Percentiles rank a stretch among this genome's conserved stretches.
Conservation (phyloP, 2,888 invertebrate species). For the Acanthococcus lagerstroemiae region DNA sequence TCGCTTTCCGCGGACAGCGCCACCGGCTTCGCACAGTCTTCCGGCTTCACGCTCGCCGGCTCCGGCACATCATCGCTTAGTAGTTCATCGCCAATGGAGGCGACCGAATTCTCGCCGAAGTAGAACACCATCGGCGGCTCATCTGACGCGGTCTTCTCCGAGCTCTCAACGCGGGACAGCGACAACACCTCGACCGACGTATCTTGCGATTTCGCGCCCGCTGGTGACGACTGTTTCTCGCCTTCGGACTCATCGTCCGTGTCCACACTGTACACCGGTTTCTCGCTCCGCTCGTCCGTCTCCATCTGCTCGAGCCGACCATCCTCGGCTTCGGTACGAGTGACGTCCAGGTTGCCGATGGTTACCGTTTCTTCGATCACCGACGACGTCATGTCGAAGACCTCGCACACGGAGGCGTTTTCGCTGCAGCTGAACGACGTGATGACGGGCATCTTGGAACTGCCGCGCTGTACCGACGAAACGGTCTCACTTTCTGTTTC, state of each 20-base stretch:
- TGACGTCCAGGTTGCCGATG: not conserved
- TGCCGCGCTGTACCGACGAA: no score
- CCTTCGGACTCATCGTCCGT: not conserved
- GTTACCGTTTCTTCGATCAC: constrained; percentile 13
- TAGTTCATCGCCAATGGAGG: constrained; percentile 12
- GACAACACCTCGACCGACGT: not conserved
- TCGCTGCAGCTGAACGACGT: not conserved
- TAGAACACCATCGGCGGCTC: constrained; percentile 21
- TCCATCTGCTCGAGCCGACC: no score
- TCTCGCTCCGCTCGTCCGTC: not conserved
- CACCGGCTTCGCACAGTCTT: not conserved
- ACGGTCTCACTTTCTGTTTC: not conserved
- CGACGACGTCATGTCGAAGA: constrained; percentile 8
- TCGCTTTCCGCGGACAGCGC: not conserved
- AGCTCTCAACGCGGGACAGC: not conserved
- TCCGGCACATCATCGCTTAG: not conserved
- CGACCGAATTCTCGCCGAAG: constrained; percentile 24
- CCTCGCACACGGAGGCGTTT: not conserved
- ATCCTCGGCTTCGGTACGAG: not conserved
- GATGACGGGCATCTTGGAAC: not conserved
- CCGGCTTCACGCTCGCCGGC: not conserved
- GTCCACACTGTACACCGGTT: not conserved
- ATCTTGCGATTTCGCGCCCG: not conserved
- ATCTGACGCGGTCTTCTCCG: not conserved
- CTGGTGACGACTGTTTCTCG: not conserved